A percentile compares a stretch with the other conserved stretches of the same genome.
These are phyloP conservation scores for Anguilla obscura DNA, from an alignment of 2,797 vertebrate species.

Conservation along the genomic window DNA sequence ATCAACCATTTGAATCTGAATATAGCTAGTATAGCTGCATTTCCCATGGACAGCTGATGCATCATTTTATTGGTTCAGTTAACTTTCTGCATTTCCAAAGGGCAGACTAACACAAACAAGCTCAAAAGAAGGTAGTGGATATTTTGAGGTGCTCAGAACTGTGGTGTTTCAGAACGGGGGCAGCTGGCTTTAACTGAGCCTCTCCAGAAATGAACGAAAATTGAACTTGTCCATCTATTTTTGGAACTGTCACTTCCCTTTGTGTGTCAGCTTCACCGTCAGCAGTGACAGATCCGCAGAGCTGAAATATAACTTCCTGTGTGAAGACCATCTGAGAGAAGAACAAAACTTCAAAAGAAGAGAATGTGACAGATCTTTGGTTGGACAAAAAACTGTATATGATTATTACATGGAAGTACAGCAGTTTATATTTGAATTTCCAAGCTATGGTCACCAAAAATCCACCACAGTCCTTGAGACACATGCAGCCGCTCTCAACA, in stretches of 20 bases:
- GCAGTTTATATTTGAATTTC: not conserved
- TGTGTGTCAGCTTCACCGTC: not conserved
- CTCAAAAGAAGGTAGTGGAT: not conserved
- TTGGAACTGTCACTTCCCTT: not conserved
- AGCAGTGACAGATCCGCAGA: not conserved
- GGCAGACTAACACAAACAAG: not conserved
- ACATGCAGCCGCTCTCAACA: not conserved
- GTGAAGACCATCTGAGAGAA: not conserved
- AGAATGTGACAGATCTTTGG: not conserved
- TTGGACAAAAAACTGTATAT: not conserved
- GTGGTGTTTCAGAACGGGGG: not conserved
- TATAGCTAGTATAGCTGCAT: not conserved
- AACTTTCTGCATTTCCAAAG: not conserved
- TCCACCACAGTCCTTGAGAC: not conserved
- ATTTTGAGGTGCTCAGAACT: not conserved
- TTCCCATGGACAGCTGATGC: not conserved
- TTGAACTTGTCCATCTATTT: conserved; percentile 15
- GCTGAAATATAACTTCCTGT: not conserved
- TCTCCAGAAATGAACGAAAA: not conserved
- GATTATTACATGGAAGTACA: not conserved
- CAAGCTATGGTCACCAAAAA: not conserved
- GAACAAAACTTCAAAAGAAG: not conserved
- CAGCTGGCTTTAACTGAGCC: not conserved
- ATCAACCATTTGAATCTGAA: not conserved
- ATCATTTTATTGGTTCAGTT: not conserved